phyloP scores from a whole-genome alignment of 1,140 invertebrate species.

The Trichogramma pretiosum region DNA sequence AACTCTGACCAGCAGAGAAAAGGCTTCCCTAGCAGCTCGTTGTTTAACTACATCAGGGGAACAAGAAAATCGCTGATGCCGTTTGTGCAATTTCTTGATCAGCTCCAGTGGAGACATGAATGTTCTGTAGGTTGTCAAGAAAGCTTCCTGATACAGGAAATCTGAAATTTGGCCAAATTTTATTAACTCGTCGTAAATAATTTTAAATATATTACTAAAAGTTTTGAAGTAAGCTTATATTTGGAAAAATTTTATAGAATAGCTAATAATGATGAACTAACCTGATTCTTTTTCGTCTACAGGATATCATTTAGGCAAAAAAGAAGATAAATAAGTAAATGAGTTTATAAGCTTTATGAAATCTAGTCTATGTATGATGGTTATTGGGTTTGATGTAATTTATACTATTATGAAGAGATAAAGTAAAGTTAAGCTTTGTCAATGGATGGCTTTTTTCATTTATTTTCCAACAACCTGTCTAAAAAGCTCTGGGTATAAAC shows the following conservation, averaged over 20 bases:
- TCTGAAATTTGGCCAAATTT: conserved; percentile 55
- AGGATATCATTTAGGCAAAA: conserved; percentile 17
- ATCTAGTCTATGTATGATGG: conserved; percentile 3
- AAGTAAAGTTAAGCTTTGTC: too few relatives aligned
- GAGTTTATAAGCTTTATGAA: not conserved
- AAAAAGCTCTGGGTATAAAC: too few relatives aligned
- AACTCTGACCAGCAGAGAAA: conserved; percentile 81
- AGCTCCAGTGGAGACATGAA: conserved; percentile 84
- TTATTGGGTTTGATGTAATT: too few relatives aligned
- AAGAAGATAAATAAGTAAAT: conserved; percentile 11
- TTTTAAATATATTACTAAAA: not conserved
- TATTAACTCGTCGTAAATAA: not conserved
- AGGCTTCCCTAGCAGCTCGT: conserved; percentile 74
- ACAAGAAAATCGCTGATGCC: conserved; percentile 76
- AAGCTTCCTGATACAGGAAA: conserved; percentile 92
- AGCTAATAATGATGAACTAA: conserved; percentile 31
- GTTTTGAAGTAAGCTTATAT: conserved; percentile 22
- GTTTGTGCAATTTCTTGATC: conserved; percentile 76
- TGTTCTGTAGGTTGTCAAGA: conserved; percentile 92
- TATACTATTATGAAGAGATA: too few relatives aligned
- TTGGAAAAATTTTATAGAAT: conserved; percentile 2
- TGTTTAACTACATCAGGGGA: conserved; percentile 63
- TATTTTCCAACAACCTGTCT: too few relatives aligned
- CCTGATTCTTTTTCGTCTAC: conserved; percentile 51
- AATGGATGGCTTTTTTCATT: too few relatives aligned